A percentile compares a stretch with the other conserved stretches of the same genome.
Conservation (phyloP, 2,888 invertebrate species). For the Drosophila robusta region DNA sequence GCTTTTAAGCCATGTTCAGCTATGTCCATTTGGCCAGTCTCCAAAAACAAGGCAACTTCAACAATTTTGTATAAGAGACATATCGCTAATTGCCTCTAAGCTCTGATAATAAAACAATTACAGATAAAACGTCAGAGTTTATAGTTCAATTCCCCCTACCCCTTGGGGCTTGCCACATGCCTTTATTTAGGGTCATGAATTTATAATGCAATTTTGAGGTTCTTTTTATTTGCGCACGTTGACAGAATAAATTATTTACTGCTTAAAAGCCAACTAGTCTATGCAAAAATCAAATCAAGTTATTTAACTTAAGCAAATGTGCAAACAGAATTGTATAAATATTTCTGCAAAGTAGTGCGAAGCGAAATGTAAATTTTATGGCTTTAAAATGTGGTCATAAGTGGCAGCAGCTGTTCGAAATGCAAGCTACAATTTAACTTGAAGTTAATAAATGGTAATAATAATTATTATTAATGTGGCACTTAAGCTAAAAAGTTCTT, state of each 20-base stretch:
- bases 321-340: background rate
- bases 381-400: background rate
- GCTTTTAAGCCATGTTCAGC: slow-evolving; percentile 20
- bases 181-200: slow-evolving; percentile 18
- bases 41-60: slow-evolving; percentile 17
- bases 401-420: background rate
- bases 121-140: slow-evolving; percentile 7
- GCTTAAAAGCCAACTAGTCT: slow-evolving; percentile 1
- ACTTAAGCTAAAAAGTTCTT: background rate
- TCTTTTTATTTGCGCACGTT: slow-evolving; percentile 6
- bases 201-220: slow-evolving; percentile 39
- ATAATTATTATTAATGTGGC: background rate
- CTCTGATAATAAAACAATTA: slow-evolving; percentile 28
- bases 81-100: slow-evolving; percentile 31
- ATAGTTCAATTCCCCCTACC: background rate
- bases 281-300: background rate
- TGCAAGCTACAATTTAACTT: background rate
- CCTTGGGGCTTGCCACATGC: background rate
- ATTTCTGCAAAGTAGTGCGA: background rate
- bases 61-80: slow-evolving; percentile 2
- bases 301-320: slow-evolving; percentile 2
- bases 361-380: background rate
- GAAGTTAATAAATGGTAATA: background rate
- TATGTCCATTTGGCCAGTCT: slow-evolving; percentile 4
- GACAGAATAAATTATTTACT: slow-evolving; percentile 18